Conservation (phyloP, 2,113 vertebrate species). For the Otis tarda region DNA sequence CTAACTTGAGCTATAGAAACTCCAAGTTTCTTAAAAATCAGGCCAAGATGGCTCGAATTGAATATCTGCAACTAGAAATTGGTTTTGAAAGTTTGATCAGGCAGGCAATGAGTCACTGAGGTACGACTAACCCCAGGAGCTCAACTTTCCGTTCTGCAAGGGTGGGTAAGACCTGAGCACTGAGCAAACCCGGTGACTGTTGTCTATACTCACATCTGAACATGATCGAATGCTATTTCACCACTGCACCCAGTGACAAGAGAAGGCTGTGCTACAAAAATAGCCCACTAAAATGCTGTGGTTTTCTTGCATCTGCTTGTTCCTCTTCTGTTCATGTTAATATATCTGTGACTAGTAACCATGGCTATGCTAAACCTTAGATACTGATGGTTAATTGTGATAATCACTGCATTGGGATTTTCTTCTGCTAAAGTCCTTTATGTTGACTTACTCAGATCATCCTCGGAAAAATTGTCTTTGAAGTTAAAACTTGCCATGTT, state of each 20-base stretch:
- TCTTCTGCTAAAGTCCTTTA: background rate
- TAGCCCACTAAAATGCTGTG: background rate
- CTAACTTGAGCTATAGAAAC: background rate
- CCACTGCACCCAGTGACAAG: accelerated
- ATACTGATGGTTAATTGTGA: background rate
- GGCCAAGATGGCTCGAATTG: background rate
- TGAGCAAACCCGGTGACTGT: accelerated
- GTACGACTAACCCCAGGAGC: background rate
- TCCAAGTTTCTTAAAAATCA: background rate
- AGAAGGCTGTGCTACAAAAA: background rate
- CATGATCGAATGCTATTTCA: background rate
- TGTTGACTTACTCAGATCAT: background rate
- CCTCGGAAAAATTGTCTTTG: background rate
- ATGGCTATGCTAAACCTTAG: background rate
- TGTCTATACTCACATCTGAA: background rate
- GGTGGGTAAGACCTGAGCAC: background rate
- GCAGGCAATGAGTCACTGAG: background rate
- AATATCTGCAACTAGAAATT: background rate
- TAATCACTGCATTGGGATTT: background rate
- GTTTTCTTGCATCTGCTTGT: background rate
- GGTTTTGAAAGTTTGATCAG: background rate
- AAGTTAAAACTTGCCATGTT: background rate
- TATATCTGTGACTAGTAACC: background rate
- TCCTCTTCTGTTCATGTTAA: background rate
- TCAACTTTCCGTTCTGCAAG: background rate